Evolutionary conservation across 1,140 invertebrate genomes (phyloP), one percentile per base, ranked within the genome.

Genomic region (Apocrypta bakeri): DNA sequence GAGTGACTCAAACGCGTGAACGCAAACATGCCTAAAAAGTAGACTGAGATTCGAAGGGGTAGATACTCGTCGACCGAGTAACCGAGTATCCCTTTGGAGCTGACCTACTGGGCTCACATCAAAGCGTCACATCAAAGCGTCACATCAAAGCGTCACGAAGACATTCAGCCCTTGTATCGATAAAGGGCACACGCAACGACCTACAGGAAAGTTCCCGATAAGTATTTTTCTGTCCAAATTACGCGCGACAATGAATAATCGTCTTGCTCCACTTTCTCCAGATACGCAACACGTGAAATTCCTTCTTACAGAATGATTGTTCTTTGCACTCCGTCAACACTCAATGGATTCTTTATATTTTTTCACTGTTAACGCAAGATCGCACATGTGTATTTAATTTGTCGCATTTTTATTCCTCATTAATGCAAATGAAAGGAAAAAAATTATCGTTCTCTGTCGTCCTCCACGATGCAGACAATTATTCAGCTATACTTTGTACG

Each of bases 1-100:
- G 33, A 9, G 9, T 37, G 9, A 37, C 33, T n/a, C n/a, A 37
- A 9, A 9, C 33, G 33, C 33, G 33, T 37, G 3, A 4, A 37
- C 33, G 33, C 21, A 56, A 56, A 21, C 48, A 21, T 21, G 7
- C 21, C 2, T 56, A 29, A 12, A 29, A 17, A 29, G 24, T 27
- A 25, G 64, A 27, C 29, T 66, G 25, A 42, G 33, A 69, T 27
- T n/a, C 29, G 40, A 74, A 83, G 77, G 83, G 73, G 63, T 86
- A 86, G 87, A 90, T 89, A 87, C 48, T 69, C 48, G 31, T 75
- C 81, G 87, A 85, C 86, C 88, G 84, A 79, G 77, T 90, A 85
- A 90, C 87, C 87, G 85, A 89, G 85, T 86, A 56, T 87, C 83
- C 29, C 68, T 78, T 76, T 72, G 78, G 82, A 83, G 85, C 87